phyloP scores from a whole-genome alignment of 2,113 vertebrate genomes.

The Sminthopsis crassicaudata region DNA sequence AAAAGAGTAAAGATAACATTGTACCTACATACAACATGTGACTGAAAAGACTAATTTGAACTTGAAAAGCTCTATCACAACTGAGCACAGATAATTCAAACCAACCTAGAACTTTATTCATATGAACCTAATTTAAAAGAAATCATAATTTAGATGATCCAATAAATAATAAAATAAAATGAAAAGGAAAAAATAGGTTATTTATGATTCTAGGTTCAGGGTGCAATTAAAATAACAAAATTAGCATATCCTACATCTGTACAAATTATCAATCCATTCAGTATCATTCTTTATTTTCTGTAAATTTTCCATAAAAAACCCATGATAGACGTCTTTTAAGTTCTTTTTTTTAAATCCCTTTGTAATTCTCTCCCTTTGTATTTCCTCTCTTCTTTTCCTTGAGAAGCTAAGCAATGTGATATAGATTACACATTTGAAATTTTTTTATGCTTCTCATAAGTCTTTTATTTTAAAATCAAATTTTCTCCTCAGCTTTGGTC shows the following conservation, averaged over 20 bases:
- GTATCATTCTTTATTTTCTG: background rate
- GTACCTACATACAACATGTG: no score
- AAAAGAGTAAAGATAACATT: constrained; percentile 32
- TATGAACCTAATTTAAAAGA: background rate
- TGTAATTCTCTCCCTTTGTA: background rate
- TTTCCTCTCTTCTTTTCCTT: no score
- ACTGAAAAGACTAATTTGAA: background rate
- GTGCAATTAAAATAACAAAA: background rate
- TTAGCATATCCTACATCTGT: background rate
- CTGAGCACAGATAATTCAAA: background rate
- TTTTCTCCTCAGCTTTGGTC: background rate
- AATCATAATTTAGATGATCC: no score
- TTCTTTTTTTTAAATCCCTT: background rate
- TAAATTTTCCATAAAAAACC: background rate
- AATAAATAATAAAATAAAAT: background rate
- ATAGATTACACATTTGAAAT: background rate
- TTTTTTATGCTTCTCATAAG: background rate
- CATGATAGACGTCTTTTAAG: background rate
- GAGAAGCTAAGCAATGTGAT: background rate
- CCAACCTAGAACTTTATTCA: background rate
- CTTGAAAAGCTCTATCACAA: background rate
- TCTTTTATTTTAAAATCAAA: background rate
- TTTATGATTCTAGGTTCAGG: constrained; percentile 10
- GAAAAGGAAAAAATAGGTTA: background rate
- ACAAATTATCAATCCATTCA: background rate